A percentile compares a stretch with the other conserved stretches of the same genome.
These are phyloP conservation scores for Hydractinia symbiolongicarpus DNA, from an alignment of 30 jellyfish, hydroid and myxozoan genomes.

Conservation along the genomic window DNA sequence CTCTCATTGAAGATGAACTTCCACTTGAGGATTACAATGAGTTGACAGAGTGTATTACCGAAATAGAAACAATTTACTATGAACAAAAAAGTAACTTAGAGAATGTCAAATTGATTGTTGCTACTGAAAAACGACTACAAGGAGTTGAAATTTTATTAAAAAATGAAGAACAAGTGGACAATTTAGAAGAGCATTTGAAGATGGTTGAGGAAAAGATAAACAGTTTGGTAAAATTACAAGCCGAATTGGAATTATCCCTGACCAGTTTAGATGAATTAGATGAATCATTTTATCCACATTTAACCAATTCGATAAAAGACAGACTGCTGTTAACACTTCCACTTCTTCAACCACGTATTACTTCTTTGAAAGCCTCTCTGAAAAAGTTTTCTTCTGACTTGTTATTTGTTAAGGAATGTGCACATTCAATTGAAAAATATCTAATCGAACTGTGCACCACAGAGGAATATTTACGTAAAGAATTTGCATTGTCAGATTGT, in stretches of 20 bases:
- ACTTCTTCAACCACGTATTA: background rate
- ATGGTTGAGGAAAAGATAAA: background rate
- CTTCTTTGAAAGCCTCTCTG: background rate
- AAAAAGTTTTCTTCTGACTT: background rate
- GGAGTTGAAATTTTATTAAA: constrained; percentile 4
- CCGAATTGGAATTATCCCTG: background rate
- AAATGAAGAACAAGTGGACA: background rate
- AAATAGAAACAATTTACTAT: background rate
- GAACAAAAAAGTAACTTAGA: background rate
- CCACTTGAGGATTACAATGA: constrained; percentile 23
- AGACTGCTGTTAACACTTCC: background rate
- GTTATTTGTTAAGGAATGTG: background rate
- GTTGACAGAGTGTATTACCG: constrained; percentile 3
- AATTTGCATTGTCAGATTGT: background rate
- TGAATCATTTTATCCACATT: background rate
- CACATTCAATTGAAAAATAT: background rate
- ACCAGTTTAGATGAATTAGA: background rate
- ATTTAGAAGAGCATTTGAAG: background rate
- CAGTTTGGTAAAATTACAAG: background rate
- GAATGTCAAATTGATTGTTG: constrained; percentile 15
- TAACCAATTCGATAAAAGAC: constrained; percentile 1
- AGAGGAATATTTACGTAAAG: background rate
- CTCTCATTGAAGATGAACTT: background rate
- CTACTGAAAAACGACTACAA: constrained; percentile 8
- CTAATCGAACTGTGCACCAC: background rate